phyloP scores from a whole-genome alignment of 2,797 vertebrate species.

The Gymnothorax javanicus region DNA sequence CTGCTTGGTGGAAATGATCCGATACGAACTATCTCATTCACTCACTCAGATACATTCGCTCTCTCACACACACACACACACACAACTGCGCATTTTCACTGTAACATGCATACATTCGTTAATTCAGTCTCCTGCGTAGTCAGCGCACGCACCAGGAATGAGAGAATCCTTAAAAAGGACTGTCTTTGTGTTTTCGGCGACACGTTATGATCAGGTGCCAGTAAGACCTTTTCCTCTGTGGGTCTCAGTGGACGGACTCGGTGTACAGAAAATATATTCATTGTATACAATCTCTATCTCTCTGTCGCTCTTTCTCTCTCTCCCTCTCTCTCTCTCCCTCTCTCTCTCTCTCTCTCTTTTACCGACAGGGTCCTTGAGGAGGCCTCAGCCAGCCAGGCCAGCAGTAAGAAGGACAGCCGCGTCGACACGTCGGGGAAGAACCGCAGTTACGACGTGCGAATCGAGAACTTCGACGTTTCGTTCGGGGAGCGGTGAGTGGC shows the following conservation, averaged over 20 bases:
- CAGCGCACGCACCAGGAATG: not conserved
- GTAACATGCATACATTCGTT: not conserved
- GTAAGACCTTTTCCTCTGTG: not conserved
- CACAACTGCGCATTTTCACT: not conserved
- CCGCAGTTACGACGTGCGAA: constrained; percentile 92
- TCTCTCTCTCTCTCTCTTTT: not conserved
- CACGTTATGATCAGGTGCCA: not conserved
- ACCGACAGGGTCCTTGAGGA: constrained; percentile 86
- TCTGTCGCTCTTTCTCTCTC: not conserved
- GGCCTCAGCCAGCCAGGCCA: constrained; percentile 94
- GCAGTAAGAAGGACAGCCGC: constrained; percentile 91
- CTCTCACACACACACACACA: not conserved
- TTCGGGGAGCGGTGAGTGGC: constrained; percentile 89
- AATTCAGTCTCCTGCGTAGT: not conserved
- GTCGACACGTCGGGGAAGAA: constrained; percentile 94
- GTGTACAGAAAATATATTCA: not conserved
- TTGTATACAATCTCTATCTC: not conserved
- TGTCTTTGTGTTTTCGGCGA: not conserved
- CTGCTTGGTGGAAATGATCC: too few relatives aligned
- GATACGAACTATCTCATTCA: not conserved
- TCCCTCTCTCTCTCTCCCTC: not conserved
- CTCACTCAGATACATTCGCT: not conserved
- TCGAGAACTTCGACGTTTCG: constrained; percentile 96
- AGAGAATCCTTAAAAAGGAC: not conserved
- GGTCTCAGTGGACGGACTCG: not conserved